Conservation (phyloP, 1,140 invertebrate species). For the Cyphomyrmex costatus region DNA sequence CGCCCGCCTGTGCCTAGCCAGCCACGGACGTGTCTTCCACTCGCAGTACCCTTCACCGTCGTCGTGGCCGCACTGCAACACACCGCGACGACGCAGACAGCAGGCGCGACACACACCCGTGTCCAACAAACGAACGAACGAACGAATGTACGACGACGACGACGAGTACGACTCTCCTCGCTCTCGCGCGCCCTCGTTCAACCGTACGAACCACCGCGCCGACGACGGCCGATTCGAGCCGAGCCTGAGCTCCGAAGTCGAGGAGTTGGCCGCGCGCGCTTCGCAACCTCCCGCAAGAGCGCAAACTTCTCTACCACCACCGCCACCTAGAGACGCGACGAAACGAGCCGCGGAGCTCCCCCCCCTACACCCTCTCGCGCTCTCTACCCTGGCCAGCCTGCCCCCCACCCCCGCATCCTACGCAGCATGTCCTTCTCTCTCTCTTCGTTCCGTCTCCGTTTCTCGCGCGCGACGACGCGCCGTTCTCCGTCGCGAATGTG, state of each 20-base stretch:
- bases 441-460: conserved; percentile 38
- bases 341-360: conserved; percentile 39
- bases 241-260: conserved; percentile 48
- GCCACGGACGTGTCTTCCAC: conserved; percentile 77
- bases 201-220: conserved; percentile 76
- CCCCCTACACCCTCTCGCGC: conserved; percentile 72
- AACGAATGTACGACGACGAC: conserved; percentile 46
- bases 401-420: conserved; percentile 70
- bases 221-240: conserved; percentile 36
- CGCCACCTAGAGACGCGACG: conserved; percentile 65
- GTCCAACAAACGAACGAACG: background rate
- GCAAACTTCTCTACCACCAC: conserved; percentile 69
- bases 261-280: conserved; percentile 42
- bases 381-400: conserved; percentile 63
- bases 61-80: conserved; percentile 57
- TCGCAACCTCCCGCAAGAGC: conserved; percentile 69
- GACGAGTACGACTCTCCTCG: too few relatives aligned
- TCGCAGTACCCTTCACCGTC: conserved; percentile 78
- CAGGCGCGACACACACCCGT: conserved; percentile 59
- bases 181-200: conserved; percentile 81
- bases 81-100: conserved; percentile 39
- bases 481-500: conserved; percentile 47
- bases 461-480: conserved; percentile 34
- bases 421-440: conserved; percentile 56
- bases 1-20: conserved; percentile 76